Evolutionary conservation across 2,888 invertebrate genomes (phyloP).

Genomic region (Odontocolon sp.): DNA sequence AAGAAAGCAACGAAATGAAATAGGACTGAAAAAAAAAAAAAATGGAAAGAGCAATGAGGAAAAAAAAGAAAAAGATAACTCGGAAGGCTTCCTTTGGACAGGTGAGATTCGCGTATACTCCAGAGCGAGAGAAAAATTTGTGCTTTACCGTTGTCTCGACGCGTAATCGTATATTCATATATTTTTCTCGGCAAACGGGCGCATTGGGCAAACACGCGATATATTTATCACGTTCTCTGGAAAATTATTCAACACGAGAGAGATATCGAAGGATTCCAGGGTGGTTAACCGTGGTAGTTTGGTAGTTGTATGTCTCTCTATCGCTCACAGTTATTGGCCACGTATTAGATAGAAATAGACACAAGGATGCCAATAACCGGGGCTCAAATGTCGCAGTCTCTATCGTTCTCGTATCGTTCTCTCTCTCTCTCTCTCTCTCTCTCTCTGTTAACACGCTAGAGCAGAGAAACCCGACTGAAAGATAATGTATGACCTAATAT

Average conservation of each 20-base stretch:
- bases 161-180: background rate
- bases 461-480: slow-evolving; percentile 20
- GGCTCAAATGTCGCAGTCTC: no score
- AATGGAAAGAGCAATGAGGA: background rate
- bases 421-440: background rate
- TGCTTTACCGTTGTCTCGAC: background rate
- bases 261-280: slow-evolving; percentile 25
- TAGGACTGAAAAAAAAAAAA: background rate
- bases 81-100: background rate
- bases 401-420: background rate
- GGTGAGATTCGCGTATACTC: no score
- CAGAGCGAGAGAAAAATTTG: no score
- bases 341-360: no score
- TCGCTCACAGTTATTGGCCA: background rate
- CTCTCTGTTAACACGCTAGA: background rate
- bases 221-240: background rate
- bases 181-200: background rate
- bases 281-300: slow-evolving; percentile 8
- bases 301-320: background rate
- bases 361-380: no score
- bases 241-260: slow-evolving; percentile 47
- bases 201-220: background rate
- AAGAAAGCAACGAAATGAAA: background rate
- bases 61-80: background rate
- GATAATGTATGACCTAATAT: slow-evolving; percentile 74